Evolutionary conservation across 2,888 invertebrate genomes (phyloP).

Genomic region (Oegoconia quadripuncta): DNA sequence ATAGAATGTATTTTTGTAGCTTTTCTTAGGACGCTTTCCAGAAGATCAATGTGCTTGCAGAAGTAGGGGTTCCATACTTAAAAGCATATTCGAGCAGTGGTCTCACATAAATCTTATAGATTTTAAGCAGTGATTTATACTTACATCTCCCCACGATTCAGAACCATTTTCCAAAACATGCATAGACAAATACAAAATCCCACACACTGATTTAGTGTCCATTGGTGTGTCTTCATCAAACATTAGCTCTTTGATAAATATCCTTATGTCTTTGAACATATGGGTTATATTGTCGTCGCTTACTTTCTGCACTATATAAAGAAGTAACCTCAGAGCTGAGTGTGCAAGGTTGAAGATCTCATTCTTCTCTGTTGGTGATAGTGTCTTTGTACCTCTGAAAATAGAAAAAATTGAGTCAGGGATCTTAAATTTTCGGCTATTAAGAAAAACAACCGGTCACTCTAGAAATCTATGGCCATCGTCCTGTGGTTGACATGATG

Average conservation of each 20-base stretch:
- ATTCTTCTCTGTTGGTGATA: slow-evolving; percentile 59
- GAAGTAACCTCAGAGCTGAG: slow-evolving; percentile 41
- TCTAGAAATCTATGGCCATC: too few relatives aligned
- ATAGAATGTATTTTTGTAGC: too few relatives aligned
- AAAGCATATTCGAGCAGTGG: too few relatives aligned
- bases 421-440: background rate
- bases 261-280: slow-evolving; percentile 31
- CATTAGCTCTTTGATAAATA: slow-evolving; percentile 43
- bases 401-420: slow-evolving; percentile 3
- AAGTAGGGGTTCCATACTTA: too few relatives aligned
- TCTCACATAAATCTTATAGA: too few relatives aligned
- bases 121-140: too few relatives aligned
- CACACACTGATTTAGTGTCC: slow-evolving; percentile 83
- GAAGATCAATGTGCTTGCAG: too few relatives aligned
- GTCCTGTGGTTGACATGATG: too few relatives aligned
- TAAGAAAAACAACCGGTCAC: too few relatives aligned
- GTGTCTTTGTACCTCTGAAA: slow-evolving; percentile 36
- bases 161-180: slow-evolving; percentile 50
- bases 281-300: slow-evolving; percentile 25
- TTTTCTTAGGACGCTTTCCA: too few relatives aligned
- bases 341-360: slow-evolving; percentile 54
- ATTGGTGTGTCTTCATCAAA: slow-evolving; percentile 77
- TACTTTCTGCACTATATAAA: slow-evolving; percentile 51
- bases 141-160: slow-evolving; percentile 52
- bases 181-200: slow-evolving; percentile 74